phyloP scores from a whole-genome alignment of 2,113 vertebrate genomes.

The Pygoscelis adeliae region DNA sequence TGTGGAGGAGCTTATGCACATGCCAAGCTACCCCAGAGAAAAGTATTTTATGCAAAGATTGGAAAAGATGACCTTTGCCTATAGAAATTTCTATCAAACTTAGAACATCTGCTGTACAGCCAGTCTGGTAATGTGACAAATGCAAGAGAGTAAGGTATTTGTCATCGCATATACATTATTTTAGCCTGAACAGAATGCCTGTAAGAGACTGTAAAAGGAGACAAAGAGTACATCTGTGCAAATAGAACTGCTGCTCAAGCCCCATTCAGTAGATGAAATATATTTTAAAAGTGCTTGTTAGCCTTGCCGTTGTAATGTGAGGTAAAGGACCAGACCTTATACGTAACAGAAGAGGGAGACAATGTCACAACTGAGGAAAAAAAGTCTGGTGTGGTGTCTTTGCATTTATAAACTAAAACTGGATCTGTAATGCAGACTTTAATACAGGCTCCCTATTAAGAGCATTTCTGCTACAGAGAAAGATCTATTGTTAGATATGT shows the following conservation, averaged over 20 bases:
- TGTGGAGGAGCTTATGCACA: neutral
- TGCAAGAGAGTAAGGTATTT: neutral
- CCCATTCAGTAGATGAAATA: neutral
- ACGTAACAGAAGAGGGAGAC: neutral
- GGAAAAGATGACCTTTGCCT: neutral
- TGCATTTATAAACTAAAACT: neutral
- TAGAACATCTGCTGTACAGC: neutral
- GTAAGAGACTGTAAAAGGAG: neutral
- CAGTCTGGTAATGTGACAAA: neutral
- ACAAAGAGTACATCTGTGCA: neutral
- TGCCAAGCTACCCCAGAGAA: neutral
- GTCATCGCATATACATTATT: neutral
- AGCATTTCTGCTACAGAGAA: neutral
- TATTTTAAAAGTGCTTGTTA: neutral
- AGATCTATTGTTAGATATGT: neutral
- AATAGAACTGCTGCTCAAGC: neutral
- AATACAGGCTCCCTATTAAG: neutral
- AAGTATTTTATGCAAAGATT: neutral
- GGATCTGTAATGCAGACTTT: neutral
- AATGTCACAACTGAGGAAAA: neutral
- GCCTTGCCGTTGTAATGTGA: neutral
- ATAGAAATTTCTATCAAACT: neutral
- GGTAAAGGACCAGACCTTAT: neutral
- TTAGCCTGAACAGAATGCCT: neutral
- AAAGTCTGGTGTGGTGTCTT: neutral